Base-by-base conservation (phyloP, 2,888 invertebrate genomes). In the Aspidiotus destructor region DNA sequence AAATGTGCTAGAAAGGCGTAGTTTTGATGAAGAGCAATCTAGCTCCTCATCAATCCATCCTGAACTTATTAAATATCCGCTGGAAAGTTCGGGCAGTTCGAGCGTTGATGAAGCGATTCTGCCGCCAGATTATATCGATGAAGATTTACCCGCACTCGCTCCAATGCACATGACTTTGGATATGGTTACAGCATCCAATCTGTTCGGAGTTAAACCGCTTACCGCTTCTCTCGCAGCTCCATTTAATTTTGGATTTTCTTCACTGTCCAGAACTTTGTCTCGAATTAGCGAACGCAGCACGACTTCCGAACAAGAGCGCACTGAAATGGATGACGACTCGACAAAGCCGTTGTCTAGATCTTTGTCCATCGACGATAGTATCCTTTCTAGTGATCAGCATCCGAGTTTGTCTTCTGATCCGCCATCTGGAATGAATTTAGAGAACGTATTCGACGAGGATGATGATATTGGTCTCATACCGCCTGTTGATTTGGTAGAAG, bases 201-300 rank as follows among this genome's bases (percentile, higher is more conserved):
- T 69, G 17, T 60, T 70, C 41, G 68, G 64, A n/a, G 64, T 62
- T 2, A 69, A 57, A 52, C 64, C 69, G 16, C 64, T 65, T 17
- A 48, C 61, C 8, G 54, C 55, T 8, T 10, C 55, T 15, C 15
- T 64, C 1, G 52, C 48, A 44, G 62, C 69, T 13, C 62, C 69
- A 41, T 67, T 67, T 40, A 55, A 58, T 16, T 77, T 77, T 68
- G 86, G 86, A 9, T 88, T 87, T 74, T 90, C 88, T 77, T 85
- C 86, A 0, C 75, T 87, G 28, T 85, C 86, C 0, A 82, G 92
- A 57, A 92, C 92, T 0, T 80, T 92, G 41, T 91, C 91, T 0
- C 81, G 92, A 71, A 92, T 92, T 75, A 92, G 91, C 0, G 92
- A 92, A 78, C 82, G 91, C 57, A 92, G 91, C 73, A 92, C 92